phyloP scores from a whole-genome alignment of 2,797 vertebrate genomes.

The Platalea minor region DNA sequence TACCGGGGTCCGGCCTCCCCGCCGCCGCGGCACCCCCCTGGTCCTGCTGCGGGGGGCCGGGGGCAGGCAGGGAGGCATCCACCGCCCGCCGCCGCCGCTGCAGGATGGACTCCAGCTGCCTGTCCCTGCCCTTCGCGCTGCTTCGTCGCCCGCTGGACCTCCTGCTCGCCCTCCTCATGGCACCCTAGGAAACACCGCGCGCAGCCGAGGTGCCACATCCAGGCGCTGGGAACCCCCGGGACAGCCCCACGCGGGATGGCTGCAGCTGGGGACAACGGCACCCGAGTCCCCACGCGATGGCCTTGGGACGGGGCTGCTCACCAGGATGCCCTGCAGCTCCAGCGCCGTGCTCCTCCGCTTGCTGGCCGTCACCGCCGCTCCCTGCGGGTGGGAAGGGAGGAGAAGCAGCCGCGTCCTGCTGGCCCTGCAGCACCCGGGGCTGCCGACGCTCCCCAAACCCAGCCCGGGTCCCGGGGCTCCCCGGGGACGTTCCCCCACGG shows the following conservation, averaged over 20 bases:
- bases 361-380: constrained; percentile 28
- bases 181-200: constrained; percentile 47
- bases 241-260: rapidly evolving
- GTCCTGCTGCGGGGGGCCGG: neutral
- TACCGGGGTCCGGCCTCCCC: neutral
- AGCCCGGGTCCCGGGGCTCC: neutral
- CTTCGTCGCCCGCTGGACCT: constrained; percentile 37
- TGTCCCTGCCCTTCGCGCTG: constrained; percentile 56
- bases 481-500: rapidly evolving
- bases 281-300: too few relatives aligned
- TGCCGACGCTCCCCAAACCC: rapidly evolving
- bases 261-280: neutral
- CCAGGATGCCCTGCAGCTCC: constrained; percentile 83
- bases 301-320: constrained; percentile 20
- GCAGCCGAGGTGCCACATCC: rapidly evolving
- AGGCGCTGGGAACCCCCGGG: neutral
- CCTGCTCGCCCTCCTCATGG: constrained; percentile 46
- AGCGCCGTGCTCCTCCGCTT: constrained; percentile 76
- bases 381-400: constrained; percentile 27
- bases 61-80: constrained; percentile 23
- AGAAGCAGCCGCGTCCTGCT: neutral
- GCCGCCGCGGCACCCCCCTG: rapidly evolving
- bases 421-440: neutral
- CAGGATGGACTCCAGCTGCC: constrained; percentile 78
- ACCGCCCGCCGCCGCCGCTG: constrained; percentile 78